These are phyloP conservation scores for Strix uralensis DNA, from an alignment of 2,113 vertebrate species.

Conservation along the genomic window DNA sequence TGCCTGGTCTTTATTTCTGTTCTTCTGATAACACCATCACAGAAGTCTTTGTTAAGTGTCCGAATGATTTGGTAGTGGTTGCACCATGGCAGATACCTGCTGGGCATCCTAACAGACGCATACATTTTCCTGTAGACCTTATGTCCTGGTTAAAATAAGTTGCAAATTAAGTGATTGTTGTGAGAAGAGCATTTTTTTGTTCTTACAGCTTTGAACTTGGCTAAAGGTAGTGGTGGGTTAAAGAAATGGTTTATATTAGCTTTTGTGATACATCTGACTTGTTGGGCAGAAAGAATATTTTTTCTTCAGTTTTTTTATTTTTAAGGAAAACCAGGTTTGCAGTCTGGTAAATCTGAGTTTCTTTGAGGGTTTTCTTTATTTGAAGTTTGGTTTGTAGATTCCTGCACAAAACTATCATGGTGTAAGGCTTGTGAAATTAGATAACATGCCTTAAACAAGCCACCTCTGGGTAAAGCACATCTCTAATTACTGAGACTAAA, in stretches of 20 bases:
- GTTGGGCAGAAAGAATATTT: neutral
- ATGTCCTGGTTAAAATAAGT: neutral
- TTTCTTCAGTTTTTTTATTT: neutral
- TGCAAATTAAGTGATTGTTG: neutral
- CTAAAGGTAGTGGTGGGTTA: neutral
- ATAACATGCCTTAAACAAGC: conserved; percentile 11
- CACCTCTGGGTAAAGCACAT: conserved; percentile 41
- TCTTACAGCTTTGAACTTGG: neutral
- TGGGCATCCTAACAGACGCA: neutral
- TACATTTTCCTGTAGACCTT: neutral
- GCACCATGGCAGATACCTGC: neutral
- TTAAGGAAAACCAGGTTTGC: neutral
- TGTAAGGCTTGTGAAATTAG: conserved; percentile 15
- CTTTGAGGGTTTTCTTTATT: neutral
- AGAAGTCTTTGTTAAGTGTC: neutral
- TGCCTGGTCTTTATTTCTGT: neutral
- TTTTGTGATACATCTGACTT: neutral
- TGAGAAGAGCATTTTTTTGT: neutral
- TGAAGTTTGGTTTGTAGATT: neutral
- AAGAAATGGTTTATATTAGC: neutral
- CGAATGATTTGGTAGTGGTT: neutral
- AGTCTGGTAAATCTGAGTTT: neutral
- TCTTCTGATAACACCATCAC: neutral
- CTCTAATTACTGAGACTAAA: conserved; percentile 54
- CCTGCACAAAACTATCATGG: neutral